Percentiles rank a stretch among this genome's conserved stretches.
These are phyloP conservation scores for Dicaeum eximium DNA, from an alignment of 2,113 vertebrate genomes.

Conservation along the genomic window DNA sequence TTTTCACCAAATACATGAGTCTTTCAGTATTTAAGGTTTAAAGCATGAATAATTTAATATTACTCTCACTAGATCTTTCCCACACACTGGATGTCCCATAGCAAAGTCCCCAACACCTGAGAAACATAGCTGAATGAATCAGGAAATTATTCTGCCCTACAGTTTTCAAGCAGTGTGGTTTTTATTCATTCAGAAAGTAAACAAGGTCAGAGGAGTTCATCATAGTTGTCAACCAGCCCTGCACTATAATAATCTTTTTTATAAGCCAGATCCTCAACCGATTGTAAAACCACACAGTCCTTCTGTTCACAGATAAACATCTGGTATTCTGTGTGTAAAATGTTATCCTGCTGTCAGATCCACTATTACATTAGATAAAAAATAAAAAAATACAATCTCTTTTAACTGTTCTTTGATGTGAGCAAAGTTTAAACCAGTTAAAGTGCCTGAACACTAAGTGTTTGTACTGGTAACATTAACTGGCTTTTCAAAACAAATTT, in stretches of 20 bases:
- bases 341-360: background rate
- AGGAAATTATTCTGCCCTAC: background rate
- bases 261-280: background rate
- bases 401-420: background rate
- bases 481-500: background rate
- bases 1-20: background rate
- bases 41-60: background rate
- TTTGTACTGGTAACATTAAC: background rate
- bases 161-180: background rate
- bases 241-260: background rate
- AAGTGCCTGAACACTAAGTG: background rate
- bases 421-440: background rate
- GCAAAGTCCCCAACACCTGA: background rate
- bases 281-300: background rate
- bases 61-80: background rate
- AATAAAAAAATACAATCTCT: background rate
- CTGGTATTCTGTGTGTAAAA: background rate
- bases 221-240: background rate
- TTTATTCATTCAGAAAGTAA: conserved; percentile 26
- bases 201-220: conserved; percentile 26
- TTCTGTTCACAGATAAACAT: conserved; percentile 23
- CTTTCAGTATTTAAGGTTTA: background rate
- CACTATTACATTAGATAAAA: background rate
- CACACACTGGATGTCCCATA: background rate
- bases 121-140: background rate